phyloP scores from a whole-genome alignment of 2,888 invertebrate genomes.

The Meteorus colon region DNA sequence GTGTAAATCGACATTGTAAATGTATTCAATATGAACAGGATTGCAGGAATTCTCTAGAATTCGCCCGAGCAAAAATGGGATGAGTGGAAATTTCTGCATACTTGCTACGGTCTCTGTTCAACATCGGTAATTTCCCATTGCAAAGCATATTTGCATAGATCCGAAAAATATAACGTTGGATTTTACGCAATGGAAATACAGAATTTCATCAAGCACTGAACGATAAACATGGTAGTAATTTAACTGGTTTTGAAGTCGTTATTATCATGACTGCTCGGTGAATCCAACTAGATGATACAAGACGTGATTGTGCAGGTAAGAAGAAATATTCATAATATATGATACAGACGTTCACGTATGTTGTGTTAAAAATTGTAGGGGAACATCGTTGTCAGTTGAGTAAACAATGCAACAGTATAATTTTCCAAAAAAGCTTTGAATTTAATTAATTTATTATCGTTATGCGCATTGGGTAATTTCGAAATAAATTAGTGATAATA shows the following conservation, averaged over 20 bases:
- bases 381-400: not conserved
- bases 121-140: too few relatives aligned
- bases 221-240: not conserved
- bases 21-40: not conserved
- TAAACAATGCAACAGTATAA: not conserved
- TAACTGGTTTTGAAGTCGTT: not conserved
- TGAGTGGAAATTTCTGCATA: not conserved
- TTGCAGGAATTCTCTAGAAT: not conserved
- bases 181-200: not conserved
- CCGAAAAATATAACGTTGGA: not conserved
- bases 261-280: not conserved
- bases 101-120: too few relatives aligned
- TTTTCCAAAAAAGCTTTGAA: slow-evolving; percentile 6
- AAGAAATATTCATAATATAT: not conserved
- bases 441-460: not conserved
- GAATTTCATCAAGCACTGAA: not conserved
- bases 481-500: not conserved
- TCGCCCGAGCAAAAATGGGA: not conserved
- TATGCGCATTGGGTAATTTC: not conserved
- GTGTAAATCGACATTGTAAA: not conserved
- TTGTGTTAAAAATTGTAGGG: not conserved
- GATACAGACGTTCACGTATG: not conserved
- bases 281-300: not conserved
- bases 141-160: too few relatives aligned
- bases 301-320: not conserved